Conservation (phyloP, 1,140 invertebrate species). For the Uloborus diversus region DNA sequence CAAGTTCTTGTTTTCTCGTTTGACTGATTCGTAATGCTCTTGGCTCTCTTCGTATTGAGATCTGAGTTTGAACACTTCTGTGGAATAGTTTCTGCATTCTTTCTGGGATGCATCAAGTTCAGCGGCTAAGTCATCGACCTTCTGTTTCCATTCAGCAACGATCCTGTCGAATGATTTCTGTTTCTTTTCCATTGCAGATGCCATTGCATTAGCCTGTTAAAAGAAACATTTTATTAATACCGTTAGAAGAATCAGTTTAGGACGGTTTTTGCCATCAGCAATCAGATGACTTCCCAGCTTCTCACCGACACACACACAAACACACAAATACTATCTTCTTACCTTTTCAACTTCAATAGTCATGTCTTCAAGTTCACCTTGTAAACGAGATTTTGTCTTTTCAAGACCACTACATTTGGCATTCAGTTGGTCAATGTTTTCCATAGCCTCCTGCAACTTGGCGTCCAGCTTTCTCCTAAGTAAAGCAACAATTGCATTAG, state of each 20-base stretch:
- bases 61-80: slow-evolving; percentile 98
- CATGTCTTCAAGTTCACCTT: slow-evolving; percentile 97
- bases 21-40: slow-evolving; percentile 96
- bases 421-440: slow-evolving; percentile 96
- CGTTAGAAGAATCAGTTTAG: neutral
- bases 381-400: slow-evolving; percentile 95
- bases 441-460: slow-evolving; percentile 96
- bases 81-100: slow-evolving; percentile 99
- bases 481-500: neutral
- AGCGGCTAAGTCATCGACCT: slow-evolving; percentile 95
- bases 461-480: slow-evolving; percentile 85
- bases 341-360: slow-evolving; percentile 92
- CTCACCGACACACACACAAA: no score
- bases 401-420: slow-evolving; percentile 95
- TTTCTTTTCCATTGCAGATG: slow-evolving; percentile 98
- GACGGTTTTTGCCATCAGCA: neutral
- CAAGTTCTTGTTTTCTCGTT: slow-evolving; percentile 99
- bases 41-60: slow-evolving; percentile 97
- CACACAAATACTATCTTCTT: no score
- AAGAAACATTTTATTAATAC: no score
- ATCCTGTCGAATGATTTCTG: slow-evolving; percentile 99
- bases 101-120: slow-evolving; percentile 98
- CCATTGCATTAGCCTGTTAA: slow-evolving; percentile 82
- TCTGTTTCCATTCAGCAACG: slow-evolving; percentile 99
- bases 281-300: no score